A percentile compares a stretch with the other conserved stretches of the same genome.
These are phyloP conservation scores for Ips nitidus DNA, from an alignment of 1,140 invertebrate genomes.

Conservation along the genomic window DNA sequence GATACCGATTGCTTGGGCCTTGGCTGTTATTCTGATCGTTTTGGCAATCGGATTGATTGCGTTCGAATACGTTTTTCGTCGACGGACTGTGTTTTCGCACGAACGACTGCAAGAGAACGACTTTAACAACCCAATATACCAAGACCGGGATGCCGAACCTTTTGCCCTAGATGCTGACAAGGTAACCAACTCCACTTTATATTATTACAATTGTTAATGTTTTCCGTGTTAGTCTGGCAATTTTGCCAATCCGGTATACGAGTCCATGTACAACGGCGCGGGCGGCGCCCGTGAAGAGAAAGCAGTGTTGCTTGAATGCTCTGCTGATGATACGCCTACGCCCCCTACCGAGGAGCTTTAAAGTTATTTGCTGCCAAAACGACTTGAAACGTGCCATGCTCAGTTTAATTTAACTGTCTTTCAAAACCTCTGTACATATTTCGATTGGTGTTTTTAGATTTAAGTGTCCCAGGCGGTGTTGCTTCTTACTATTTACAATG, in stretches of 20 bases:
- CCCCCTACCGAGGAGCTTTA: constrained; percentile 44
- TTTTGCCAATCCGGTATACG: constrained; percentile 84
- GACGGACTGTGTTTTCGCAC: constrained; percentile 73
- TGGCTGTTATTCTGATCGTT: constrained; percentile 39
- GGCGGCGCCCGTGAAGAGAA: constrained; percentile 58
- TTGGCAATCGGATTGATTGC: constrained; percentile 34
- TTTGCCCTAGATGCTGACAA: constrained; percentile 62
- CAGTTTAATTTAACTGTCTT: not conserved
- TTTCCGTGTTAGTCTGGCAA: constrained; percentile 58
- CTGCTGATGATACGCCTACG: constrained; percentile 45
- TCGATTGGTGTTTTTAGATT: no score
- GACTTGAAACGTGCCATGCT: no score
- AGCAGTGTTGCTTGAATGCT: constrained; percentile 56
- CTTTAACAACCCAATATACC: constrained; percentile 81
- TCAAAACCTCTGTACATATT: no score
- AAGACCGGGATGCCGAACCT: constrained; percentile 65
- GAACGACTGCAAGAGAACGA: constrained; percentile 77
- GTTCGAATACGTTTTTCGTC: constrained; percentile 42
- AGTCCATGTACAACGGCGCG: constrained; percentile 68
- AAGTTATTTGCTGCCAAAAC: not conserved
- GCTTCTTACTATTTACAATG: no score
- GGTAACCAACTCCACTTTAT: constrained; percentile 49
- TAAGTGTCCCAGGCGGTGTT: no score
- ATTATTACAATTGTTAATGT: not conserved
- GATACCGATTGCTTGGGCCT: constrained; percentile 33